Conservation (phyloP, 2,797 vertebrate species). For the Microctenopoma lineatum region DNA sequence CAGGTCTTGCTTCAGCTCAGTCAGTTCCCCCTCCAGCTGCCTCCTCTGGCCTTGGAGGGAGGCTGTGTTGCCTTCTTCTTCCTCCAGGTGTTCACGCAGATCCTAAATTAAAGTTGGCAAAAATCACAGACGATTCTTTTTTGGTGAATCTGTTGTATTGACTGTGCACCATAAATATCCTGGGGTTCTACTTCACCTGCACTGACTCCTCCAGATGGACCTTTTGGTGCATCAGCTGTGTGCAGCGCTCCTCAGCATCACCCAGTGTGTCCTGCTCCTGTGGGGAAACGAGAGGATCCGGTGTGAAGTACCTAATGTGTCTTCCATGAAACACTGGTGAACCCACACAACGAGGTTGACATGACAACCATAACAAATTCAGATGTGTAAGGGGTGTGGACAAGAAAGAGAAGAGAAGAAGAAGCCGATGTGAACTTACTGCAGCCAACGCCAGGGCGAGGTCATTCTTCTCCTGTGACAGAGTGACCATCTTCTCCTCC, state of each 20-base stretch:
- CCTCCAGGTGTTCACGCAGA: conserved; percentile 77
- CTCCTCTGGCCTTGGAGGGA: conserved; percentile 64
- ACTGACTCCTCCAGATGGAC: conserved; percentile 77
- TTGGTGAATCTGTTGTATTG: not conserved
- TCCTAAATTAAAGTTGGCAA: conserved; percentile 26
- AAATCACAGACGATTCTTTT: too few species aligned
- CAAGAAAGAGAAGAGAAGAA: too few species aligned
- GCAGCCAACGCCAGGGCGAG: conserved; percentile 74
- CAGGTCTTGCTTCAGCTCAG: conserved; percentile 77
- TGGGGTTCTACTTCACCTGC: conserved; percentile 46
- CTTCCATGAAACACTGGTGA: not conserved
- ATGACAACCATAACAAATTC: too few species aligned
- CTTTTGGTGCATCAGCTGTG: conserved; percentile 80
- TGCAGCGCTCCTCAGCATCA: conserved; percentile 79
- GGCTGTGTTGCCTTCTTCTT: conserved; percentile 75
- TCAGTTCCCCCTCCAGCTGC: conserved; percentile 80
- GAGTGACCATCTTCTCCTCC: conserved; percentile 75
- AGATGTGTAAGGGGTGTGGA: too few species aligned
- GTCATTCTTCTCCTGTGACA: conserved; percentile 84
- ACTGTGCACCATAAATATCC: too few species aligned
- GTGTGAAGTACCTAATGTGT: not conserved
- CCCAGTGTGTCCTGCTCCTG: conserved; percentile 79
- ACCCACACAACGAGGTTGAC: not conserved
- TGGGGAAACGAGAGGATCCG: not conserved
- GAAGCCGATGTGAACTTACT: conserved; percentile 40